Evolutionary conservation across 2,888 invertebrate species (phyloP).

Genomic region (Polydesmus complanatus): DNA sequence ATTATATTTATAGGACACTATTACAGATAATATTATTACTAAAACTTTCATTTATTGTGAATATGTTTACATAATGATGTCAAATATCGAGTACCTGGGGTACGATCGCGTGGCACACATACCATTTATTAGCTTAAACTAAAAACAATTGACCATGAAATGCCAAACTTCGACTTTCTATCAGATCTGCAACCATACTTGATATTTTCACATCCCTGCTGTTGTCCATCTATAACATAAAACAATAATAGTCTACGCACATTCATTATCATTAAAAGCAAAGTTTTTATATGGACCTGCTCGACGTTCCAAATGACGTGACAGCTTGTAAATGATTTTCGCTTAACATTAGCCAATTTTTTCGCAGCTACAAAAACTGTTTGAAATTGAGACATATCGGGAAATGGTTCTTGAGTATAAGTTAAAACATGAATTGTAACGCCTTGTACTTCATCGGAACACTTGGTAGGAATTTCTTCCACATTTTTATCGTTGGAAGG

Average conservation of each 20-base stretch:
- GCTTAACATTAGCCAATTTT: neutral
- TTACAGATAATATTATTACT: too few species aligned
- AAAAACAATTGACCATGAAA: conserved; percentile 14
- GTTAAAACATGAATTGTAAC: conserved; percentile 8
- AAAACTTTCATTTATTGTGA: too few species aligned
- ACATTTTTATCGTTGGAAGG: neutral
- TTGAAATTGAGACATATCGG: conserved; percentile 1
- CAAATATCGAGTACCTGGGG: too few species aligned
- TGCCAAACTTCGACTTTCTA: conserved; percentile 5
- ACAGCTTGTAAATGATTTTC: conserved; percentile 9
- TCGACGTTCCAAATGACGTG: conserved; percentile 14
- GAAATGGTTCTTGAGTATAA: conserved; percentile 14
- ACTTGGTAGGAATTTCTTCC: neutral
- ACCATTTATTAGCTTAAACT: conserved; percentile 3
- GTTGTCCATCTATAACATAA: neutral
- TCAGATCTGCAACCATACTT: conserved; percentile 8
- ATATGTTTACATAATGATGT: too few species aligned
- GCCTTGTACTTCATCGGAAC: conserved; percentile 3
- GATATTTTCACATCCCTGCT: conserved; percentile 7
- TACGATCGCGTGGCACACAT: too few species aligned
- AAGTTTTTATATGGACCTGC: neutral
- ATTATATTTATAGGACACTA: too few species aligned
- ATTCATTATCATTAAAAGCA: too few species aligned
- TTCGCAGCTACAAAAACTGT: conserved; percentile 4
- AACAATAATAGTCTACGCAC: too few species aligned